Percentiles rank a stretch among this genome's conserved stretches.
phyloP scores from a whole-genome alignment of 23 tunicate genomes.

The Trididemnum clinides region DNA sequence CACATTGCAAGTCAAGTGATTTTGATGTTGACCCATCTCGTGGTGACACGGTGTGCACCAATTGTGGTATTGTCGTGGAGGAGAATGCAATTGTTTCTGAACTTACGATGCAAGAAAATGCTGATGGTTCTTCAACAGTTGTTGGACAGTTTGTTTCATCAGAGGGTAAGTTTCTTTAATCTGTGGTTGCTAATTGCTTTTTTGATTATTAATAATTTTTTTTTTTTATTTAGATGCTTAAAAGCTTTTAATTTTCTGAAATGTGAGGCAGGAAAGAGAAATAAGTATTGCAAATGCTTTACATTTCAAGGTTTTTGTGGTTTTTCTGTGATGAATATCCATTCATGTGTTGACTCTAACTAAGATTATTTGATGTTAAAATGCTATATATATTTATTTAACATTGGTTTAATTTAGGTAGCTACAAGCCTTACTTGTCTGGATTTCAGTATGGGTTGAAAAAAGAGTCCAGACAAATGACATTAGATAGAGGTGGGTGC shows the following conservation, averaged over 20 bases:
- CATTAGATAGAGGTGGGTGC: conserved; percentile 67
- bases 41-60: conserved; percentile 84
- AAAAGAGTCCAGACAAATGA: conserved; percentile 78
- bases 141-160: conserved; percentile 92
- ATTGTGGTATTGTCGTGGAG: conserved; percentile 82
- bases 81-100: conserved; percentile 91
- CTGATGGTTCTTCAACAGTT: conserved; percentile 86
- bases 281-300: too few relatives aligned
- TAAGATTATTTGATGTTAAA: too few relatives aligned
- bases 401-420: conserved; percentile 48
- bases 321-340: too few relatives aligned
- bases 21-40: conserved; percentile 82
- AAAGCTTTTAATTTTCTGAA: background rate
- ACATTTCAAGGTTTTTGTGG: too few relatives aligned
- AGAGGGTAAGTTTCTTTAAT: conserved; percentile 60
- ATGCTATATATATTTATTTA: too few relatives aligned
- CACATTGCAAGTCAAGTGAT: conserved; percentile 89
- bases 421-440: conserved; percentile 74
- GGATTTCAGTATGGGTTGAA: conserved; percentile 83
- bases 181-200: conserved; percentile 69
- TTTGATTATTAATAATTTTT: too few relatives aligned
- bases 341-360: too few relatives aligned
- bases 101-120: conserved; percentile 82
- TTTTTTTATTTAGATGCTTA: background rate
- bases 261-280: too few relatives aligned